These are phyloP conservation scores for Helleia helle DNA, from an alignment of 2,888 invertebrate species.

Conservation along the genomic window DNA sequence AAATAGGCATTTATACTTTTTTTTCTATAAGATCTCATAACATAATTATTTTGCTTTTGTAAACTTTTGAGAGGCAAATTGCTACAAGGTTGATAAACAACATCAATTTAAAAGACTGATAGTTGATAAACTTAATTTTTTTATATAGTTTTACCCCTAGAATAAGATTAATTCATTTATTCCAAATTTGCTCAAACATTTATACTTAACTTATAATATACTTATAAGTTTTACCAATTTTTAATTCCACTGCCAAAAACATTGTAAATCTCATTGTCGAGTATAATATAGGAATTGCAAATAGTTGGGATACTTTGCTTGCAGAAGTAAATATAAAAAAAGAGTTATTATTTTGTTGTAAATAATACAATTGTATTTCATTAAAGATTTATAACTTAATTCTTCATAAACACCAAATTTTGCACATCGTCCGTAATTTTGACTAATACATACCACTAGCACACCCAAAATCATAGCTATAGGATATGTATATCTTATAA, in stretches of 20 bases:
- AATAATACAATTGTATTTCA: too few species aligned
- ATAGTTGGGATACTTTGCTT: slow-evolving; percentile 8
- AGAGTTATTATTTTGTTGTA: not conserved
- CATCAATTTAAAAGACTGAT: slow-evolving; percentile 76
- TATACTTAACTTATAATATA: slow-evolving; percentile 28
- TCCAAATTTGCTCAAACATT: slow-evolving; percentile 69
- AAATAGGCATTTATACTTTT: slow-evolving; percentile 24
- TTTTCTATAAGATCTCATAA: slow-evolving; percentile 18
- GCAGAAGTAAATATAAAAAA: slow-evolving; percentile 3
- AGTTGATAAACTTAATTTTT: slow-evolving; percentile 69
- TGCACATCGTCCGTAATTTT: not conserved
- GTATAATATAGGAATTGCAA: slow-evolving; percentile 28
- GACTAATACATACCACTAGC: not conserved
- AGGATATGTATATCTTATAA: not conserved
- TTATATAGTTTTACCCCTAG: slow-evolving; percentile 73
- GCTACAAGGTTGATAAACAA: slow-evolving; percentile 68
- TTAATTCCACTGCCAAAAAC: slow-evolving; percentile 41
- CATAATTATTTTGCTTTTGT: slow-evolving; percentile 37
- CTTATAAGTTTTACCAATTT: slow-evolving; percentile 33
- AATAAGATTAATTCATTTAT: slow-evolving; percentile 61
- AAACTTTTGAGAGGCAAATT: slow-evolving; percentile 69
- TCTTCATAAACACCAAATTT: slow-evolving; percentile 8
- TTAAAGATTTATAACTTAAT: slow-evolving; percentile 1
- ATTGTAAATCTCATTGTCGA: slow-evolving; percentile 21
- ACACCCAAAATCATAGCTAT: not conserved